A percentile compares a stretch with the other conserved stretches of the same genome.
These are phyloP conservation scores for Bathynomus jamesi DNA, from an alignment of 1,140 invertebrate species.

Conservation along the genomic window DNA sequence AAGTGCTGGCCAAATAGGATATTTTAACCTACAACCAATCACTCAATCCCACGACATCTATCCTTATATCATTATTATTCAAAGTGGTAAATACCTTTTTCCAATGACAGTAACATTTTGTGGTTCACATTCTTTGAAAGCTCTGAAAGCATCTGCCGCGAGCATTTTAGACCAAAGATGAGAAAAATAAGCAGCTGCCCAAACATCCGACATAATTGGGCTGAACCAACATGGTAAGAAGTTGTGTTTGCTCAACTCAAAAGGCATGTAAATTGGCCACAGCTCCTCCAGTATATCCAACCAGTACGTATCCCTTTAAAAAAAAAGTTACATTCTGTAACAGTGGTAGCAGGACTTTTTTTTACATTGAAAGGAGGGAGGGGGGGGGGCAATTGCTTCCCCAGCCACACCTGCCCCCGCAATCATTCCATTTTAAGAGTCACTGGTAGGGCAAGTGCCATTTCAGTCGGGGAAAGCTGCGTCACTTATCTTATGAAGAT, in stretches of 20 bases:
- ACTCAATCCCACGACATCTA: no score
- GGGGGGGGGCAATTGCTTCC: no score
- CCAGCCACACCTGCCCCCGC: no score
- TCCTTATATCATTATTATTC: no score
- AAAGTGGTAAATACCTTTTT: constrained; percentile 24
- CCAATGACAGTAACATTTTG: constrained; percentile 29
- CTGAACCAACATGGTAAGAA: constrained; percentile 69
- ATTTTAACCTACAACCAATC: no score
- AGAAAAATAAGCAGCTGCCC: constrained; percentile 46
- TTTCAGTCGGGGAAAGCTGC: no score
- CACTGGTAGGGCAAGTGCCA: no score
- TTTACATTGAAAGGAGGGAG: constrained; percentile 5
- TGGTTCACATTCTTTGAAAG: constrained; percentile 59
- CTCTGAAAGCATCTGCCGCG: constrained; percentile 77
- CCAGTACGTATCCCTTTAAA: constrained; percentile 57
- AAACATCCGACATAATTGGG: constrained; percentile 41
- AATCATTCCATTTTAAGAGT: no score
- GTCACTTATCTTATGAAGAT: no score
- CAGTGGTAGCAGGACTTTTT: no score
- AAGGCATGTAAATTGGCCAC: constrained; percentile 66
- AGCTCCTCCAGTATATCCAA: constrained; percentile 60
- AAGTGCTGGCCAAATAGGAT: no score
- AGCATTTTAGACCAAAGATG: constrained; percentile 69
- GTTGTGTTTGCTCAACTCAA: constrained; percentile 66
- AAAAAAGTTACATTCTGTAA: constrained; percentile 9